Conservation (phyloP, 2,797 vertebrate species). For the Lepilemur septentrionalis region DNA sequence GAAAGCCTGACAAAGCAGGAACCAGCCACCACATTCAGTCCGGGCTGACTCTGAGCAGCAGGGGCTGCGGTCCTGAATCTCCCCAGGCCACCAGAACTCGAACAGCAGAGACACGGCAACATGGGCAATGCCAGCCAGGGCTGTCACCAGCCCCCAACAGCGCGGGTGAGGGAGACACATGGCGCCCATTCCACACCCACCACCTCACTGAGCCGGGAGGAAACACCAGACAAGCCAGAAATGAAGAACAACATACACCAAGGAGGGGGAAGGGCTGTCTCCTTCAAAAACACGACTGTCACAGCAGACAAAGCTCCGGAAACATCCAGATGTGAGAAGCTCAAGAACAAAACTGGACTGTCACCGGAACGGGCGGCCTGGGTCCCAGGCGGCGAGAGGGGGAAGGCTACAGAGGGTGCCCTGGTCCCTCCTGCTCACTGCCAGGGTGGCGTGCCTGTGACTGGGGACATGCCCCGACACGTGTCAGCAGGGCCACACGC, state of each 20-base stretch:
- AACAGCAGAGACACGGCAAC: background rate
- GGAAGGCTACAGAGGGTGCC: background rate
- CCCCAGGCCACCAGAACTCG: background rate
- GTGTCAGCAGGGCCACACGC: background rate
- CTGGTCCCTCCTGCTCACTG: background rate
- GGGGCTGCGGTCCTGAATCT: background rate
- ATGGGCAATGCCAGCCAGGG: background rate
- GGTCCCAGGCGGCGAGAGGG: too few species aligned
- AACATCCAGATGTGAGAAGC: background rate
- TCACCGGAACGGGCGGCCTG: background rate
- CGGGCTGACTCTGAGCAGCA: background rate
- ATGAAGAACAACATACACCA: background rate
- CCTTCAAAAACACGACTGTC: background rate
- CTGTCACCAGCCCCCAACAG: accelerated
- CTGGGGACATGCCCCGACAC: background rate
- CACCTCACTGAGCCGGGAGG: background rate
- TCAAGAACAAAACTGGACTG: background rate
- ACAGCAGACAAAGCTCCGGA: background rate
- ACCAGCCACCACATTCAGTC: background rate
- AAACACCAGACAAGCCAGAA: background rate
- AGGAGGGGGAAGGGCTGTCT: background rate
- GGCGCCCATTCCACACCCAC: background rate
- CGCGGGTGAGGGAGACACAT: background rate
- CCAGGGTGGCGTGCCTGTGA: background rate
- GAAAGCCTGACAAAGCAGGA: background rate